Conservation (phyloP, 2,113 vertebrate genomes). For the Scytalopus superciliaris region DNA sequence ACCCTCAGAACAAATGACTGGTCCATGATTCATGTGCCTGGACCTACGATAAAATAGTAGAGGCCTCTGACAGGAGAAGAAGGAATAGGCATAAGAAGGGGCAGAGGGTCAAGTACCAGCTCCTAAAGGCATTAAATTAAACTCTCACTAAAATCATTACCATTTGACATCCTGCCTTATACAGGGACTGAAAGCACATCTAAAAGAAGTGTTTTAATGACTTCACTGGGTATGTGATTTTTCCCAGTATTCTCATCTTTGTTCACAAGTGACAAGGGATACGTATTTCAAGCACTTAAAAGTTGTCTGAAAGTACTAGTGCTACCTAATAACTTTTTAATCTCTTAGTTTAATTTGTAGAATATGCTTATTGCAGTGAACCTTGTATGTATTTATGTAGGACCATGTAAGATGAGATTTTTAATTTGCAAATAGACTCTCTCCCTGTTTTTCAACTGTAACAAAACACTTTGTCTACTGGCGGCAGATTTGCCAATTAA, state of each 20-base stretch:
- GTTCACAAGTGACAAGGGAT: background rate
- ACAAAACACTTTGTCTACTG: background rate
- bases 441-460: background rate
- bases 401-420: rapidly evolving
- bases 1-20: background rate
- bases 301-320: background rate
- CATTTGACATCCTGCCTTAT: background rate
- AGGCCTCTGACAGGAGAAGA: background rate
- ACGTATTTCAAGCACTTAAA: background rate
- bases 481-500: background rate
- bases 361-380: background rate
- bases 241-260: background rate
- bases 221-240: background rate
- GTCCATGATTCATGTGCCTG: background rate
- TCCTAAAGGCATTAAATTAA: background rate
- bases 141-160: background rate
- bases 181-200: background rate
- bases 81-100: background rate
- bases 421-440: background rate
- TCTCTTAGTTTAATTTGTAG: background rate
- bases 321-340: background rate
- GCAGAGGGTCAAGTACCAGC: background rate
- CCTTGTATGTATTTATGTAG: background rate
- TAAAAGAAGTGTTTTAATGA: background rate
- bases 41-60: background rate